phyloP scores from a whole-genome alignment of 2,113 vertebrate genomes.

The Ammospiza nelsoni region DNA sequence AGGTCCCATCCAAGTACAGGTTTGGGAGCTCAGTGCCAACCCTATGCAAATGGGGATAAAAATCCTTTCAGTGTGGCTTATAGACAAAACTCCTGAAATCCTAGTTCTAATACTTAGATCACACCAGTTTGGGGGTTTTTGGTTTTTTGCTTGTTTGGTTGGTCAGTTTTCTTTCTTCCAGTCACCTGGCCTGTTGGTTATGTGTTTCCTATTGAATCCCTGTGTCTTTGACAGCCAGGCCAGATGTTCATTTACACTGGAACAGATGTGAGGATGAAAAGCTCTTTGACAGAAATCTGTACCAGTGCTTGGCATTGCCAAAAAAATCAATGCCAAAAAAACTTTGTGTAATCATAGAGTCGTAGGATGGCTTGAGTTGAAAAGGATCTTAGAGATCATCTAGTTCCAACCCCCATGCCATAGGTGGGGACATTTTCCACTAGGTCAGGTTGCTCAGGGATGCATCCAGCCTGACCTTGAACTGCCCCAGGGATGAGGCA shows the following conservation, averaged over 20 bases:
- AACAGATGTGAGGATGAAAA: background rate
- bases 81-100: background rate
- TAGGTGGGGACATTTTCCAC: background rate
- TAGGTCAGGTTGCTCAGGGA: background rate
- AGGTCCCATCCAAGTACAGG: background rate
- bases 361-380: background rate
- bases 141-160: accelerated
- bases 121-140: background rate
- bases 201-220: background rate
- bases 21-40: background rate
- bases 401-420: background rate
- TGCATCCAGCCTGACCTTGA: background rate
- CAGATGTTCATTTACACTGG: background rate
- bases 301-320: background rate
- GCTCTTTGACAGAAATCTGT: background rate
- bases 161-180: background rate
- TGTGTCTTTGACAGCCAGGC: background rate
- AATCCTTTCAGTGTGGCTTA: background rate
- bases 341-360: background rate
- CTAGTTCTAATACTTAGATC: background rate
- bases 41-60: background rate
- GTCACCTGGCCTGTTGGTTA: background rate
- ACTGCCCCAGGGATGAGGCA: background rate
- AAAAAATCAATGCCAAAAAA: background rate
- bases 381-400: background rate